Conservation (phyloP, 2,113 vertebrate genomes). For the Hydrolagus affinis region DNA sequence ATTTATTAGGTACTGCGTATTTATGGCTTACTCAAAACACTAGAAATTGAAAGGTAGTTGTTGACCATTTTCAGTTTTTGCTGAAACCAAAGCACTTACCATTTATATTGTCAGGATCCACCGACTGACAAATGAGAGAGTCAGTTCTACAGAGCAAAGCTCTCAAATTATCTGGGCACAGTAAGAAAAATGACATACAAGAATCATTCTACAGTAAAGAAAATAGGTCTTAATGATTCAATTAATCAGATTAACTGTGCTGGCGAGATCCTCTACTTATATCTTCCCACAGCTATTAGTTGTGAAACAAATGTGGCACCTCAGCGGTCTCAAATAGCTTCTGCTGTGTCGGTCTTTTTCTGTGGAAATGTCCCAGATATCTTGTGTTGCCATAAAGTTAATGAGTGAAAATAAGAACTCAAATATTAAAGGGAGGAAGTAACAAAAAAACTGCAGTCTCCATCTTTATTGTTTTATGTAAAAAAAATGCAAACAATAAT, state of each 20-base stretch:
- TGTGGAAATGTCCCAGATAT: background rate
- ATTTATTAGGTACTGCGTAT: background rate
- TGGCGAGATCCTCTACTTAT: background rate
- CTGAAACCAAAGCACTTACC: background rate
- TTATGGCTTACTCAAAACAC: background rate
- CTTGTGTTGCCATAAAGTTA: background rate
- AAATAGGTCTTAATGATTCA: background rate
- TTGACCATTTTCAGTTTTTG: background rate
- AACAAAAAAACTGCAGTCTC: background rate
- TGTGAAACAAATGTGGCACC: conserved; percentile 16
- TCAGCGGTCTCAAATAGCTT: conserved; percentile 34
- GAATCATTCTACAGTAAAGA: background rate
- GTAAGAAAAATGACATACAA: background rate
- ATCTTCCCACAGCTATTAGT: background rate
- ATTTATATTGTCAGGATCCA: background rate
- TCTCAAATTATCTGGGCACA: background rate
- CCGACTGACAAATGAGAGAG: background rate
- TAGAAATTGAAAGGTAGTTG: background rate
- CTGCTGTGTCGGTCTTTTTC: conserved; percentile 38
- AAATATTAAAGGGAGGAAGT: conserved; percentile 29
- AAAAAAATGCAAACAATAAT: background rate
- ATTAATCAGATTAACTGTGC: conserved; percentile 26
- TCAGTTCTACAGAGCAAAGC: background rate
- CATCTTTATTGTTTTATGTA: background rate
- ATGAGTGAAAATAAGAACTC: background rate